Conservation (phyloP, 1,140 invertebrate species). For the Formica selysi region DNA sequence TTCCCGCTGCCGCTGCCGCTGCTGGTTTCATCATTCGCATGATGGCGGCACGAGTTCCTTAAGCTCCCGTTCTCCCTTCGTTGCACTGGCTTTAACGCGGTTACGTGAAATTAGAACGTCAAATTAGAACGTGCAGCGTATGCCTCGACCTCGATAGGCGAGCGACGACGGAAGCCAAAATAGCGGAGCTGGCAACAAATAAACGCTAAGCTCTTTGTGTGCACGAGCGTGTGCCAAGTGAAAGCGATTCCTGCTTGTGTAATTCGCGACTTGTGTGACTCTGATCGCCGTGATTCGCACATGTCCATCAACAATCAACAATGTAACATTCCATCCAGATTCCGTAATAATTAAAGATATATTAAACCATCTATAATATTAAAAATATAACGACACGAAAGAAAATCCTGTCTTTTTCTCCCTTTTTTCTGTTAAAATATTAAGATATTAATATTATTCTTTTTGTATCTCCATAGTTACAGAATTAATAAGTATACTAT, state of each 20-base stretch:
- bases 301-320: neutral
- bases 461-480: neutral
- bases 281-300: neutral
- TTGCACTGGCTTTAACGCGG: constrained; percentile 58
- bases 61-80: constrained; percentile 38
- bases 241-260: constrained; percentile 69
- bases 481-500: neutral
- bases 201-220: constrained; percentile 35
- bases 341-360: neutral
- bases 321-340: constrained; percentile 18
- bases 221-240: constrained; percentile 64
- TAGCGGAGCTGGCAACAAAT: constrained; percentile 59
- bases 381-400: neutral
- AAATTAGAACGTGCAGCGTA: constrained; percentile 62
- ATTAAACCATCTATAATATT: neutral
- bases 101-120: constrained; percentile 73
- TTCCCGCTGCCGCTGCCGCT: neutral
- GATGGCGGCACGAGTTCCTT: constrained; percentile 37
- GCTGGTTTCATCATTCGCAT: constrained; percentile 29
- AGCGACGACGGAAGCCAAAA: constrained; percentile 57
- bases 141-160: constrained; percentile 64
- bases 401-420: neutral
- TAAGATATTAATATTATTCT: neutral
- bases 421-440: neutral
- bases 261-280: constrained; percentile 37